Evolutionary conservation across 2,113 vertebrate genomes (phyloP).

Genomic region (Elephas maximus): DNA sequence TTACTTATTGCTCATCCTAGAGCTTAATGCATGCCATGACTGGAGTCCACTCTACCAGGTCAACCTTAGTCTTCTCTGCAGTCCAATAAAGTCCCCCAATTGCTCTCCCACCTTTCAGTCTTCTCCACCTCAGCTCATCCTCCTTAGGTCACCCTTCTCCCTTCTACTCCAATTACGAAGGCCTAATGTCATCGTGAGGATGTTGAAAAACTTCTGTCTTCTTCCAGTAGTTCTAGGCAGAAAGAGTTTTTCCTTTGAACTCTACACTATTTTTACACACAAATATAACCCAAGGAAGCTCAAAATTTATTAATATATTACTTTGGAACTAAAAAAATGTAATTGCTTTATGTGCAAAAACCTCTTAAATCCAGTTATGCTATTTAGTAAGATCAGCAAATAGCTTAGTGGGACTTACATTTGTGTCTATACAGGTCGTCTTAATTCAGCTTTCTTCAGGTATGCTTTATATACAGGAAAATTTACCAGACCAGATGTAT

Average conservation of each 20-base stretch:
- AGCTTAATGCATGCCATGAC: background rate
- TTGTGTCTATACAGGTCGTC: background rate
- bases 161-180: background rate
- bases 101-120: background rate
- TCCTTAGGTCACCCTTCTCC: background rate
- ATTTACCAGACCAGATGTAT: background rate
- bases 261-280: background rate
- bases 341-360: background rate
- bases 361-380: too few relatives aligned
- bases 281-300: background rate
- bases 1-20: background rate
- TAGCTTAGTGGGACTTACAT: background rate
- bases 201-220: background rate
- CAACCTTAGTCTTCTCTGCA: background rate
- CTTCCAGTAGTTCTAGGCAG: background rate
- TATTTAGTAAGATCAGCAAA: background rate
- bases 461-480: too few relatives aligned
- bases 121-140: background rate
- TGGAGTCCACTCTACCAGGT: background rate
- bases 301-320: background rate
- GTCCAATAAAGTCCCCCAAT: background rate
- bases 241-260: conserved; percentile 21
- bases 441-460: background rate
- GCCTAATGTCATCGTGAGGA: background rate
- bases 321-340: background rate